phyloP scores from a whole-genome alignment of 2,113 vertebrate genomes.

The Empidonax traillii region DNA sequence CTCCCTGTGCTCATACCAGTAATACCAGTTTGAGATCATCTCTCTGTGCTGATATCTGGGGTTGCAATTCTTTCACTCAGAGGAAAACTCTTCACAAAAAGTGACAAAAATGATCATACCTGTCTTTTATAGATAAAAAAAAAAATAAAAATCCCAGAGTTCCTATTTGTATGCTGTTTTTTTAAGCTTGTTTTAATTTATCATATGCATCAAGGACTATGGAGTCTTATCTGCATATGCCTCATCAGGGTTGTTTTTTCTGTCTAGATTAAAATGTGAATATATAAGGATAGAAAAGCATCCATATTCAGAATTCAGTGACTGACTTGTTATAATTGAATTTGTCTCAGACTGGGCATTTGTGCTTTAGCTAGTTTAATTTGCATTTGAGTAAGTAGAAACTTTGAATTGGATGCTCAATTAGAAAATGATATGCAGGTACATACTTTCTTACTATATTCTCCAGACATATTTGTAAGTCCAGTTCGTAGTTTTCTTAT shows the following conservation, averaged over 20 bases:
- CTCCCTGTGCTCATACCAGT: background rate
- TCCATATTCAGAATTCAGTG: constrained; percentile 25
- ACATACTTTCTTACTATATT: background rate
- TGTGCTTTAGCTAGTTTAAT: constrained; percentile 22
- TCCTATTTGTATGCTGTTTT: background rate
- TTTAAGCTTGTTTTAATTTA: background rate
- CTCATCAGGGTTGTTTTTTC: background rate
- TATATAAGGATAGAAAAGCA: background rate
- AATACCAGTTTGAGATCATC: background rate
- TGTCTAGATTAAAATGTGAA: background rate
- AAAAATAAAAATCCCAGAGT: background rate
- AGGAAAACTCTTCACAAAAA: background rate
- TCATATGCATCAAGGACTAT: background rate
- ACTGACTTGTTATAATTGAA: constrained; percentile 42
- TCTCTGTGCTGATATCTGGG: background rate
- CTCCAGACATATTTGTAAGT: background rate
- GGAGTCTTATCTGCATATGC: background rate
- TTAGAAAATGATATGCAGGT: constrained; percentile 27
- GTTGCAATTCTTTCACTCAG: background rate
- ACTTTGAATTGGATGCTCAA: constrained; percentile 41
- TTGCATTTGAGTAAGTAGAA: constrained; percentile 51
- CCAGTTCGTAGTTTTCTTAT: background rate
- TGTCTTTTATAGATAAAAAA: background rate
- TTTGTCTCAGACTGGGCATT: constrained; percentile 27
- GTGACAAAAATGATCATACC: background rate